These are phyloP conservation scores for Anoura caudifer DNA, from an alignment of 2,113 vertebrate species.

Conservation along the genomic window DNA sequence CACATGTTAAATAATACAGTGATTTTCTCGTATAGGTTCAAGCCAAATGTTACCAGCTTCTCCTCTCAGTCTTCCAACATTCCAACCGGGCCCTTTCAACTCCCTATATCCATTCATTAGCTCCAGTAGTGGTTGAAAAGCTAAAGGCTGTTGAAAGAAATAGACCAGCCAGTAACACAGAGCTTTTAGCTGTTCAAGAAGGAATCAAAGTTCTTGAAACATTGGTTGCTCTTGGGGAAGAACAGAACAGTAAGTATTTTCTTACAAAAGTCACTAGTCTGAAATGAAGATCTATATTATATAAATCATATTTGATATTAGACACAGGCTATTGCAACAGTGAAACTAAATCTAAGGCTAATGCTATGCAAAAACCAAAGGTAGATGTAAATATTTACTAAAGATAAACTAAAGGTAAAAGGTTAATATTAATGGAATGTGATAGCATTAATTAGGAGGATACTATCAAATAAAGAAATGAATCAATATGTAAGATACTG, in stretches of 20 bases:
- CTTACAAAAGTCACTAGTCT: background rate
- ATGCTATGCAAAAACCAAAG: background rate
- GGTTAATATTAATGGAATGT: background rate
- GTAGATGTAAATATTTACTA: background rate
- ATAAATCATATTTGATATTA: background rate
- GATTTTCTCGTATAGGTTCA: constrained; percentile 87
- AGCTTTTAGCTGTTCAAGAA: constrained; percentile 95
- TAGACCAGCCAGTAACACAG: constrained; percentile 84
- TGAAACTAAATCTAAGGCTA: background rate
- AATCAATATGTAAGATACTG: background rate
- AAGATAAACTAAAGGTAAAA: background rate
- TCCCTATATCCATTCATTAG: constrained; percentile 95
- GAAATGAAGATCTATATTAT: constrained; percentile 35
- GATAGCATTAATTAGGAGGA: background rate
- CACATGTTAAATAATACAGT: constrained; percentile 53
- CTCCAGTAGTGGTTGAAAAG: constrained; percentile 95
- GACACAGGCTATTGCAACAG: background rate
- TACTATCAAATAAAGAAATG: background rate
- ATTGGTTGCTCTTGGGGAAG: constrained; percentile 94
- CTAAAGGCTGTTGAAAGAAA: constrained; percentile 92
- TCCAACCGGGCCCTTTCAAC: constrained; percentile 92
- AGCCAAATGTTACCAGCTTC: constrained; percentile 96
- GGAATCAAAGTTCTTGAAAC: constrained; percentile 96
- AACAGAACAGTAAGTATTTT: constrained; percentile 93
- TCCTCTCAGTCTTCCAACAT: constrained; percentile 97